Percentiles rank a stretch among this genome's conserved stretches.
phyloP scores from a whole-genome alignment of 2,888 invertebrate genomes.

The Rhodophaea formosa region DNA sequence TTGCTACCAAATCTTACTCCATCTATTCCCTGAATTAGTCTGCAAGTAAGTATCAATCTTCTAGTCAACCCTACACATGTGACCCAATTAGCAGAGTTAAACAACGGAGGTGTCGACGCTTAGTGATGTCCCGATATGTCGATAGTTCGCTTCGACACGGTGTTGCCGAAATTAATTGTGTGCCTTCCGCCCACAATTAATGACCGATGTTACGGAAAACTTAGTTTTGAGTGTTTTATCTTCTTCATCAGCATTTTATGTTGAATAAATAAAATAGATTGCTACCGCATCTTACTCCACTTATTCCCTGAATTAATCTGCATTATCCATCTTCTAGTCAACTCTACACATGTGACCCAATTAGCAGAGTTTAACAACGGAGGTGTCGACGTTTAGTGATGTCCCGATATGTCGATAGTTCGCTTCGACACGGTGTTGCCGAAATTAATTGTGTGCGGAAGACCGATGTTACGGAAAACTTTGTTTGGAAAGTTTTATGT shows the following conservation, averaged over 20 bases:
- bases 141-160: not conserved
- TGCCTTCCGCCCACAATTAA: too few species aligned
- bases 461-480: not conserved
- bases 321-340: too few species aligned
- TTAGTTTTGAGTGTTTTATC: not conserved
- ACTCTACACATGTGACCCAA: not conserved
- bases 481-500: not conserved
- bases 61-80: not conserved
- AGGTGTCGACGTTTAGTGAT: constrained; percentile 1
- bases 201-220: not conserved
- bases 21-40: too few species aligned
- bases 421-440: not conserved
- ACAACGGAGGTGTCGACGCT: constrained; percentile 10
- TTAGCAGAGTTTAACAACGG: constrained; percentile 18
- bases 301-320: too few species aligned
- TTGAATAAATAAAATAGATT: too few species aligned
- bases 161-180: not conserved
- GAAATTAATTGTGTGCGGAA: not conserved
- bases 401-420: constrained; percentile 2
- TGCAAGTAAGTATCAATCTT: too few species aligned
- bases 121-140: not conserved
- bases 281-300: too few species aligned
- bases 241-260: too few species aligned
- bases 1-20: too few species aligned
- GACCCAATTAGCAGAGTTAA: constrained; percentile 17